Base-by-base conservation (phyloP, 2,113 vertebrate genomes). In the Dunckerocampus dactyliophorus region DNA sequence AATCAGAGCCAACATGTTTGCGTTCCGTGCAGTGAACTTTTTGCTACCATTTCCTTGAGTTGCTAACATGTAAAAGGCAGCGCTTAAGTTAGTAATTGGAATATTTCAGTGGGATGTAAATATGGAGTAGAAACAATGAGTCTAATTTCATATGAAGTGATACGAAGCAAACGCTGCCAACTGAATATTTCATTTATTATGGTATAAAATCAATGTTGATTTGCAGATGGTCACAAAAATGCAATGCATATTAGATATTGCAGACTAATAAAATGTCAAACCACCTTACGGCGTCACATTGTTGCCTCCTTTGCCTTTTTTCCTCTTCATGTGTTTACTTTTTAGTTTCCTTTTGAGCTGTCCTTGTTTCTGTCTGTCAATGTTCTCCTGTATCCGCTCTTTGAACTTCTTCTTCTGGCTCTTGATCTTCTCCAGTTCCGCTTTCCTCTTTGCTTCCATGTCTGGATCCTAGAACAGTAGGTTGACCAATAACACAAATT, bases 391-490 rank as follows among this genome's bases (percentile, higher is more conserved):
- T 67, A 94, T 84, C 63, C 72, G 87, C 70, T 89, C 86, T 59
- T 91, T 91, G 53, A 93, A 94, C 3, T 87, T 76, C 52, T 69
- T 87, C 72, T 94, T 96, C 45, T 89, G 86, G 55, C 75, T 89
- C 77, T 22, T 87, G 76, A 96, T 92, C 84, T 92, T 96, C 65
- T 92, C 91, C 56, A 98, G 88, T 74, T 99, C 95, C 0, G 92
- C 93, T 34, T 84, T 93, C 66, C 94, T 89, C 52, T 92, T 93
- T 0, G 90, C 91, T 83, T 95, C 93, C 76, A 94, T 69, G 7
- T 97, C 96, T 0, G 96, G 96, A 72, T 98, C 95, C 96, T 98
- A 82, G 17, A 63, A 59, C 8, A 8, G 34, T 3, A 39, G 9
- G 10, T 12, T 16, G 11, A 6, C 34, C 9, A 43, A 42, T 9